phyloP scores from a whole-genome alignment of 2,888 invertebrate species.

The Parasteatoda lunata region DNA sequence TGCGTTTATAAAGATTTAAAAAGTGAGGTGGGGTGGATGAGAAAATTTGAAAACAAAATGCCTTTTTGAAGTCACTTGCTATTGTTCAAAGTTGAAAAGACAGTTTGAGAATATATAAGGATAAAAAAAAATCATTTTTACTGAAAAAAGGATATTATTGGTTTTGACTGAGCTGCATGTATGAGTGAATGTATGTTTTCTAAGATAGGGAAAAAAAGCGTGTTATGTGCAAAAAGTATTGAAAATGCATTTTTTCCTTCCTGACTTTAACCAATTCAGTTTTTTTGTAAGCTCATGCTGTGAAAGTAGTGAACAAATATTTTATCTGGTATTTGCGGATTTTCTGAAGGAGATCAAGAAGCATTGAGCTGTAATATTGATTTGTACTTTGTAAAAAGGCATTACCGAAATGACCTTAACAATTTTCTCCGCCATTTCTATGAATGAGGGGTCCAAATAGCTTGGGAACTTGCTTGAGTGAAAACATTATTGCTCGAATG shows the following conservation, averaged over 20 bases:
- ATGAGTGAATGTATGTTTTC: neutral
- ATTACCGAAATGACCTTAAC: neutral
- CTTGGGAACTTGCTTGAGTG: too few species aligned
- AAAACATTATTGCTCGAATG: too few species aligned
- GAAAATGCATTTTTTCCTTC: neutral
- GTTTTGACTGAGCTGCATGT: conserved; percentile 21
- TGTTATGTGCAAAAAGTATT: neutral
- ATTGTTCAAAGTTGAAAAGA: conserved; percentile 43
- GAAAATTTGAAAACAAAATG: conserved; percentile 35
- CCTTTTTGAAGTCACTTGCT: conserved; percentile 32
- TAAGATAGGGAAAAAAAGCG: neutral
- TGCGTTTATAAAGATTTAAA: neutral
- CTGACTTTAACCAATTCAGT: neutral
- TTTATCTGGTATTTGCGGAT: neutral
- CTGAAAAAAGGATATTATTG: conserved; percentile 26
- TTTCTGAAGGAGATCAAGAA: neutral
- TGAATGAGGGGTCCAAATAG: too few species aligned
- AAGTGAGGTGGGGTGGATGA: conserved; percentile 1
- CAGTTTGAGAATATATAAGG: conserved; percentile 15
- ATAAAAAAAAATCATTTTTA: too few species aligned
- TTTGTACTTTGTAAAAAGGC: neutral
- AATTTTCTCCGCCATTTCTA: too few species aligned
- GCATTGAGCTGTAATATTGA: neutral
- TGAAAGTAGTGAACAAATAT: neutral
- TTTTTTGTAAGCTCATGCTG: neutral